Percentiles rank a stretch among this genome's conserved stretches.
These are phyloP conservation scores for Nibea albiflora DNA, from an alignment of 2,113 vertebrate species.

Conservation along the genomic window DNA sequence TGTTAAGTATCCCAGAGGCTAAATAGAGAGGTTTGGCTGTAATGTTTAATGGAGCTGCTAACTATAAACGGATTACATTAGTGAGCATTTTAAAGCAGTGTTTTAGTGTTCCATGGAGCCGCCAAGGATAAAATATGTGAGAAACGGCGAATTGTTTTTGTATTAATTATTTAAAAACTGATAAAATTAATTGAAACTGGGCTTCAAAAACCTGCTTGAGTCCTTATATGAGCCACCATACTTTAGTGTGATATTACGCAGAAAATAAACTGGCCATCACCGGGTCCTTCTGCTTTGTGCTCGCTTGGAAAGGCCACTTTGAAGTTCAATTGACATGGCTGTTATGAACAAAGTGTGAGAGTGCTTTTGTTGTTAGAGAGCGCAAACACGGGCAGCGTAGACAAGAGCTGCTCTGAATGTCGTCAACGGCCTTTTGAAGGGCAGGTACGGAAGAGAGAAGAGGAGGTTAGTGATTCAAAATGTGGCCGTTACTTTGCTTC, in stretches of 20 bases:
- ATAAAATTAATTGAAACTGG: not conserved
- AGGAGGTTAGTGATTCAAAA: conserved; percentile 68
- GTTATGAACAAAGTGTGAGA: conserved; percentile 82
- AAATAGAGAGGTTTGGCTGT: conserved; percentile 20
- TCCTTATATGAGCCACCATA: not conserved
- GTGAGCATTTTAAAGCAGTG: conserved; percentile 17
- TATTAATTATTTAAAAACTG: conserved; percentile 7
- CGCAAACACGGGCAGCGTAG: conserved; percentile 68
- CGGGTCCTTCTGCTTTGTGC: conserved; percentile 67
- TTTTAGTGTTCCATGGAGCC: conserved; percentile 9
- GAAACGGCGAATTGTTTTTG: not conserved
- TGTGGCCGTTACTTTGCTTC: conserved; percentile 53
- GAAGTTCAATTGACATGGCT: conserved; percentile 75
- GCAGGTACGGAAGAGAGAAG: not conserved
- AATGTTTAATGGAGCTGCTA: conserved; percentile 47
- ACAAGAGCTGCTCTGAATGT: conserved; percentile 28
- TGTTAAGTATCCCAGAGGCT: conserved; percentile 5
- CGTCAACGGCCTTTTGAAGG: conserved; percentile 23
- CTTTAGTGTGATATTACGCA: conserved; percentile 66
- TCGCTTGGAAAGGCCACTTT: conserved; percentile 79
- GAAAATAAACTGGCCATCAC: conserved; percentile 56
- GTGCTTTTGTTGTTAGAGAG: conserved; percentile 86
- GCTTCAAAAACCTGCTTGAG: not conserved
- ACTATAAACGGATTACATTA: conserved; percentile 25
- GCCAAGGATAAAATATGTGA: not conserved